phyloP scores from a whole-genome alignment of 2,113 vertebrate species.

The Athene noctua region DNA sequence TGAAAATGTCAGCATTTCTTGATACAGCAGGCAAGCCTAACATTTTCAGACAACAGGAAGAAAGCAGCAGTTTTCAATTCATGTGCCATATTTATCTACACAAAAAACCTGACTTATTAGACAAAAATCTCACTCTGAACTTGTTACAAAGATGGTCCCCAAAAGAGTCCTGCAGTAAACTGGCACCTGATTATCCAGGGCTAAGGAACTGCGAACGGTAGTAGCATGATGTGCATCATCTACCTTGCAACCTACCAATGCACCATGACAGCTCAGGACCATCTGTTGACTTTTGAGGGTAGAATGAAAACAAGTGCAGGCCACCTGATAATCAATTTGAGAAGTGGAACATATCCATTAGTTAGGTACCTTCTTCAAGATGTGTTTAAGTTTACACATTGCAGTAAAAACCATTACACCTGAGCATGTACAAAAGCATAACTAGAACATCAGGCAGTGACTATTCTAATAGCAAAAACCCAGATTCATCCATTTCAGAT shows the following conservation, averaged over 20 bases:
- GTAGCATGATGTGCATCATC: rapidly evolving
- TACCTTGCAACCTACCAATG: not conserved
- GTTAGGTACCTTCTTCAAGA: not conserved
- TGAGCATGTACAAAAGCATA: not conserved
- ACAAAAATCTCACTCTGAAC: not conserved
- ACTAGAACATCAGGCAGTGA: not conserved
- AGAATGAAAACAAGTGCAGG: not conserved
- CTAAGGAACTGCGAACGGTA: not conserved
- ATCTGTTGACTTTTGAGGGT: not conserved
- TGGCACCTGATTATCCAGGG: not conserved
- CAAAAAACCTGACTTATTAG: not conserved
- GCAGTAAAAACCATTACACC: not conserved
- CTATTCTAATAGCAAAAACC: not conserved
- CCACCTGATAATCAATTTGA: not conserved
- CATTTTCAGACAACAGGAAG: not conserved
- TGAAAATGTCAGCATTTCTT: not conserved
- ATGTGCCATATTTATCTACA: not conserved
- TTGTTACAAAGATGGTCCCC: not conserved
- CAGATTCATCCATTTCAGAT: not conserved
- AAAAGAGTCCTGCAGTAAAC: not conserved
- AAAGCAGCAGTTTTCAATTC: not conserved
- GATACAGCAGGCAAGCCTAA: not conserved
- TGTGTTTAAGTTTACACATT: not conserved
- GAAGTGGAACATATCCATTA: not conserved
- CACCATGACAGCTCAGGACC: not conserved